Evolutionary conservation across 2,113 vertebrate genomes (phyloP).

Genomic region (Aegithalos caudatus): DNA sequence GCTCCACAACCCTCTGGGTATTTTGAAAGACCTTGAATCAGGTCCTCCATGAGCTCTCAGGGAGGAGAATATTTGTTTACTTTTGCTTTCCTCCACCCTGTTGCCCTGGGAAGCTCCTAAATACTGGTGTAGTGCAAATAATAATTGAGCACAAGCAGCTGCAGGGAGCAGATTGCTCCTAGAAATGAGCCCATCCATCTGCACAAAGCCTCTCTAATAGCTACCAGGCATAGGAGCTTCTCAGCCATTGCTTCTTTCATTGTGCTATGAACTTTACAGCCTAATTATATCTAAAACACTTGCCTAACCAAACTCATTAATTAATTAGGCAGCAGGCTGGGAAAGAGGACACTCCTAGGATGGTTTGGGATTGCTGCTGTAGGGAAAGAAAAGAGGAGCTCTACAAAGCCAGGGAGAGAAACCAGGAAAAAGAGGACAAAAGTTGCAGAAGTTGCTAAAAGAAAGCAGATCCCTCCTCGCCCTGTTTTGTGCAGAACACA

Average conservation of each 20-base stretch:
- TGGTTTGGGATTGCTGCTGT: background rate
- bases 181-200: background rate
- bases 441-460: background rate
- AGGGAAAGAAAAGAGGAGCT: background rate
- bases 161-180: background rate
- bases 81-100: background rate
- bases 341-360: background rate
- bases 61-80: background rate
- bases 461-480: background rate
- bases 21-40: background rate
- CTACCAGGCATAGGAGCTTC: background rate
- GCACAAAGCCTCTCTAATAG: background rate
- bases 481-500: background rate
- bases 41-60: background rate
- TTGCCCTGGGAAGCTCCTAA: background rate
- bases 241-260: background rate
- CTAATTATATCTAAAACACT: conserved; percentile 14
- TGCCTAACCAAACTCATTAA: conserved; percentile 31
- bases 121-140: background rate
- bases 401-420: background rate
- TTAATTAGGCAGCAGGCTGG: conserved; percentile 2
- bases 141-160: background rate
- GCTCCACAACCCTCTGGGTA: background rate
- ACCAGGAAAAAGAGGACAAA: background rate
- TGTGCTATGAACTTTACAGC: conserved; percentile 14